phyloP scores from a whole-genome alignment of 1,140 invertebrate genomes.

The Stegodyphus dumicola region DNA sequence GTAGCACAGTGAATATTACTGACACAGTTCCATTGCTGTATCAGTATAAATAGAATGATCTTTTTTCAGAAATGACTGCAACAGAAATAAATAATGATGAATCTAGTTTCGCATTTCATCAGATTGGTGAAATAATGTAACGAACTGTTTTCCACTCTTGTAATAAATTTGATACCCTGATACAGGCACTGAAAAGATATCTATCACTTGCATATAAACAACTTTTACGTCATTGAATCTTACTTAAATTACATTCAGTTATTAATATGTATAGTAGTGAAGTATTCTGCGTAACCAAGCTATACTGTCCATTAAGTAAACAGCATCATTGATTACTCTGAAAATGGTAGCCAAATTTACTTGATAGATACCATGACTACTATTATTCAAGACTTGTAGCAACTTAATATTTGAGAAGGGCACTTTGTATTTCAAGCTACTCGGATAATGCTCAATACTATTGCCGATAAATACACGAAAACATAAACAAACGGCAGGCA shows the following conservation, averaged over 20 bases:
- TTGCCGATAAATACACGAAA: not conserved
- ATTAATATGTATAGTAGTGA: not conserved
- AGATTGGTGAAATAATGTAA: too few species aligned
- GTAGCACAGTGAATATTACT: too few species aligned
- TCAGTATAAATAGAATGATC: too few species aligned
- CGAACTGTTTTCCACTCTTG: too few species aligned
- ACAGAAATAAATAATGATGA: too few species aligned
- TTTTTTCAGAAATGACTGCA: too few species aligned
- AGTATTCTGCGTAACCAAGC: not conserved
- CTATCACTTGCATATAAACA: not conserved
- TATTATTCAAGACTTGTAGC: slow-evolving; percentile 31
- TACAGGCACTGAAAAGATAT: slow-evolving; percentile 3
- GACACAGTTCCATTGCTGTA: too few species aligned
- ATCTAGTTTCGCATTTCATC: too few species aligned
- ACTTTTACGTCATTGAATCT: too few species aligned
- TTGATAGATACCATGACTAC: slow-evolving; percentile 28
- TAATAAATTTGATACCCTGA: slow-evolving; percentile 7
- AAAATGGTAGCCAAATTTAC: not conserved
- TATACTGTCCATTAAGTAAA: slow-evolving; percentile 25
- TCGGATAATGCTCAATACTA: not conserved
- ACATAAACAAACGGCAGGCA: not conserved
- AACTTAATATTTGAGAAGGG: slow-evolving; percentile 26
- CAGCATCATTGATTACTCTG: not conserved
- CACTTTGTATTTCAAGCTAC: slow-evolving; percentile 27
- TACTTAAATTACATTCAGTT: not conserved